These are phyloP conservation scores for Antedon mediterranea DNA, from an alignment of 53 echinoderm and acorn worm species.

Conservation along the genomic window DNA sequence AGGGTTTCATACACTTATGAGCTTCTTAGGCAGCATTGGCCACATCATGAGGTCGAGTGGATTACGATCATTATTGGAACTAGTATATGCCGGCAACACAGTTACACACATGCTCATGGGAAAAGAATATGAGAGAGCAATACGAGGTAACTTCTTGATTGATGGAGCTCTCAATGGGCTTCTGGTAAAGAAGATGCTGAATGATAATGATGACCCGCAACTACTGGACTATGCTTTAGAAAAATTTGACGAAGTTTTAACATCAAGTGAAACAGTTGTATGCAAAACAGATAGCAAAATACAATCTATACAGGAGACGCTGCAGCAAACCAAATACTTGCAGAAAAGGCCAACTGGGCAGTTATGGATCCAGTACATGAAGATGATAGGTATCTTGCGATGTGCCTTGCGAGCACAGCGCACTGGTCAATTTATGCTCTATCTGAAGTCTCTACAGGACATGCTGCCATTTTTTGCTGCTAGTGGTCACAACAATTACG, in stretches of 20 bases:
- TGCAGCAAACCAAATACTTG: too few relatives aligned
- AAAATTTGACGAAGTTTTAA: not conserved
- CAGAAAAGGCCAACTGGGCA: not conserved
- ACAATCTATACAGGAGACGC: too few relatives aligned
- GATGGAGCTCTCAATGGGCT: not conserved
- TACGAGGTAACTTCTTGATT: not conserved
- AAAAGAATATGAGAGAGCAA: not conserved
- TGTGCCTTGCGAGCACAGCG: too few relatives aligned
- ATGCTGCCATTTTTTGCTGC: not conserved
- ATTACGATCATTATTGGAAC: not conserved
- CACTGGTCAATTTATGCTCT: too few relatives aligned
- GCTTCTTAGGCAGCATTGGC: not conserved
- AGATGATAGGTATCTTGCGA: not conserved
- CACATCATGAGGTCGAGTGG: not conserved
- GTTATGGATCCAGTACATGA: conserved; percentile 2
- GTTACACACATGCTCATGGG: not conserved
- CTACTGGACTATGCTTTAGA: not conserved
- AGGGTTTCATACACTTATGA: not conserved
- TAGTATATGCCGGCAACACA: not conserved
- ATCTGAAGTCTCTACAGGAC: too few relatives aligned
- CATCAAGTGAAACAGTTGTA: too few relatives aligned
- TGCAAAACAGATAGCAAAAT: too few relatives aligned
- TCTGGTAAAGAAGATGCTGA: not conserved
- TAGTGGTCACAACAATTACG: not conserved
- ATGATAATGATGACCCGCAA: not conserved